Evolutionary conservation across 2,113 vertebrate genomes (phyloP), one percentile per base, ranked within the genome.

Genomic region (Chitala chitala): DNA sequence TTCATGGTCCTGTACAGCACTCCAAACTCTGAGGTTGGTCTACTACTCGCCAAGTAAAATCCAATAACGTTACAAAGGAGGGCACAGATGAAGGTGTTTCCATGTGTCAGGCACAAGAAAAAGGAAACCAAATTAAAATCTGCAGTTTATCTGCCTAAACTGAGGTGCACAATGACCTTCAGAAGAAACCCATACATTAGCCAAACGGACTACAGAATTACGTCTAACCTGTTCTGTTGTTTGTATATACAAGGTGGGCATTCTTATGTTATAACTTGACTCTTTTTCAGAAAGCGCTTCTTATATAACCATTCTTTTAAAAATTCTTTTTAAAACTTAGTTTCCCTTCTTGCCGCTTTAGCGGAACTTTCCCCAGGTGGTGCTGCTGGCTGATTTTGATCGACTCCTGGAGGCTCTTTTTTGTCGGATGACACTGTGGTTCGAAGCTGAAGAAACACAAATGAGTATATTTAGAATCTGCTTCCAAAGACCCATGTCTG

Each of bases 211-310:
- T 72, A 81, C 78, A 81, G 59, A 81, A 78, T 80, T 73, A 85
- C 79, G 82, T 85, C 84, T 89, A 90, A 90, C 92, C 89, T 48
- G 84, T 91, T 94, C 93, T 91, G 87, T 87, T 88, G 83, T 84
- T 86, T 82, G 86, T 81, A 87, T 86, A 89, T 89, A 92, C 87
- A 91, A 87, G 80, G 76, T 87, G 87, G 90, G 85, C 72, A 85
- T 82, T 83, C 83, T 77, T 87, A 82, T 86, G 88, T 84, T 87
- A 89, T 86, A 86, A 86, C 86, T 84, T 87, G n/a, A n/a, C 89
- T 92, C 90, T 93, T 91, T 87, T 91, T 86, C 89, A 89, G 83
- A 82, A 89, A 88, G 92, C 83, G 80, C 84, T 84, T 76, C 73
- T 85, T 83, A 77, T 86, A 91, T 87, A 87, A 88, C 90, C 89